phyloP scores from a whole-genome alignment of 2,113 vertebrate genomes.

The Scopus umbretta region DNA sequence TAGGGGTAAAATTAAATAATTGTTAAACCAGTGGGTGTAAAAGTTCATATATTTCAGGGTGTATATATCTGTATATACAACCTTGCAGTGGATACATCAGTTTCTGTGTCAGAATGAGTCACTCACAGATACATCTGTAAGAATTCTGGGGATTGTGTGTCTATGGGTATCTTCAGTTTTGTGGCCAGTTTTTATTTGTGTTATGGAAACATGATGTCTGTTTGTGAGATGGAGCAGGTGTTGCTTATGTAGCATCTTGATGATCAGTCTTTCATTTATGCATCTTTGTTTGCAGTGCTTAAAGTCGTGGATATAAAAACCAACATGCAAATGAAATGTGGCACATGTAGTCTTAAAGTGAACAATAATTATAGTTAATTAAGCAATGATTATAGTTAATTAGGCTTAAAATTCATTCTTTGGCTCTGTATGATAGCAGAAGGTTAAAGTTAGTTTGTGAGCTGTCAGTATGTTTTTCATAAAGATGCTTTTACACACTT shows the following conservation, averaged over 20 bases:
- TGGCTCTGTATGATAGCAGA: slow-evolving; percentile 8
- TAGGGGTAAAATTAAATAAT: not conserved
- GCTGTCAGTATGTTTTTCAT: slow-evolving; percentile 30
- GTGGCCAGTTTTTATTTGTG: not conserved
- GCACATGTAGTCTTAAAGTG: slow-evolving; percentile 6
- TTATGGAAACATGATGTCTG: not conserved
- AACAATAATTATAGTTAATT: slow-evolving; percentile 44
- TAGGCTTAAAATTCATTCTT: slow-evolving; percentile 32
- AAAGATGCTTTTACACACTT: not conserved
- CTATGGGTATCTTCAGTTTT: not conserved
- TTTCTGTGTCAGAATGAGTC: not conserved
- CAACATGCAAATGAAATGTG: not conserved
- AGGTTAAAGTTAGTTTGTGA: slow-evolving; percentile 17
- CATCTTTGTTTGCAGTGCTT: not conserved
- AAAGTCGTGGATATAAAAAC: not conserved
- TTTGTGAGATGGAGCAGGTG: not conserved
- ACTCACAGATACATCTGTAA: not conserved
- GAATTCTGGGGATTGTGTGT: not conserved
- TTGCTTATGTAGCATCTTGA: not conserved
- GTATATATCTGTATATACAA: not conserved
- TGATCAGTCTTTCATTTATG: not conserved
- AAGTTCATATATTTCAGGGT: not conserved
- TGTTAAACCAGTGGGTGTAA: not conserved
- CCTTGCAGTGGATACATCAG: not conserved
- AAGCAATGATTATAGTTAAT: slow-evolving; percentile 40